Evolutionary conservation across 2,113 vertebrate species (phyloP), one percentile per base, ranked within the genome.

Genomic region (Centropus unirufus): DNA sequence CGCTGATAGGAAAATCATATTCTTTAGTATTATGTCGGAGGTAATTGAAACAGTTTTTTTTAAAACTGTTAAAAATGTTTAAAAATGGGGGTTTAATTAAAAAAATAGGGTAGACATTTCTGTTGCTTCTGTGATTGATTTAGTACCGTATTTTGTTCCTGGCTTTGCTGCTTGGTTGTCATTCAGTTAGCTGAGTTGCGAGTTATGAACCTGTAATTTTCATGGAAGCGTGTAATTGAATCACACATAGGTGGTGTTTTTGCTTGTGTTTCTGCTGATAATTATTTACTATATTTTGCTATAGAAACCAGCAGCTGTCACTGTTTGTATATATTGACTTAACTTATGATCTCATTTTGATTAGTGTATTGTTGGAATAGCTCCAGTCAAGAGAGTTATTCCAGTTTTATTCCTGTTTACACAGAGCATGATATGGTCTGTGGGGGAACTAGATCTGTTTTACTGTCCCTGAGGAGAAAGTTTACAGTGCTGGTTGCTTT

Each of bases 281-380:
- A 75, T 87, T 88, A 77, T 94, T 96, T 93, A 83, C 85, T 96
- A 72, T 68, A 46, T 77, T 95, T 95, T 94, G 83, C 93, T 92
- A 94, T 96, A 90, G 94, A 96, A 96, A 96, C 93, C 90, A 90
- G 68, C 92, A 95, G 72, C 95, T 95, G 93, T 78, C 82, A 86
- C 79, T 96, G 3, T 97, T 96, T 92, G 58, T 94, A 34, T 90
- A 61, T 74, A 83, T 27, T 80, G 75, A 77, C 75, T 89, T 94
- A 90, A 90, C 68, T 83, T 94, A 39, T 95, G 95, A 97, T 93
- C 92, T 96, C 94, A 95, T 93, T 91, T 94, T 95, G 91, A 92
- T 88, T 92, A 92, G 57, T 23, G 15, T 81, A 8, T 70, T 86
- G 49, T 61, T 97, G 94, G 94, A 95, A 46, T 57, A 90, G 40